Base-by-base conservation (phyloP, 2,888 invertebrate genomes). In the Atrina japonica region DNA sequence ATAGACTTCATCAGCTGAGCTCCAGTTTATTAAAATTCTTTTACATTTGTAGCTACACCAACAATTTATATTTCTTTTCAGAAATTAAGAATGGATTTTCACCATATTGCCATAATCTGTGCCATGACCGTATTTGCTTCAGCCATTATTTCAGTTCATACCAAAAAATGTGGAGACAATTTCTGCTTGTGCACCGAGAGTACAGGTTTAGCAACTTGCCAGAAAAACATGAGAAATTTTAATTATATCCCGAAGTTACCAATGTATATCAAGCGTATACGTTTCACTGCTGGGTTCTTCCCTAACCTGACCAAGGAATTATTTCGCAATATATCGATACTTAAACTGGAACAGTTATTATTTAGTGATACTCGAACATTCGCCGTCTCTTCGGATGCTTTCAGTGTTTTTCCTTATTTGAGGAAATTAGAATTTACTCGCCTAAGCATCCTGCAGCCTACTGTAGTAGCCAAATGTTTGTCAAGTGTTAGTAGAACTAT, bases 191-290 rank as follows among this genome's bases (percentile, higher is more conserved):
- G 52, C n/a, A 52, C 25, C 3, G 3, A 14, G 9, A 25, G 11
- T 1, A 11, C 2, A 3, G 23, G 43, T 21, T 18, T 18, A 3
- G 65, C 65, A 14, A 56, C n/a, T 9, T 66, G 65, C 45, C 5
- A 2, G 2, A 23, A 14, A 16, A 56, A 23, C 23, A 35, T 21
- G 3, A 56, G 14, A 14, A 11, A 56, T 35, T 23, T 66, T 0
- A 47, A 6, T 7, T 66, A 66, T 50, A 29, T 66, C 30, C 66
- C 58, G 18, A 41, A 18, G 21, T 18, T 66, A 9, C 59, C 59
- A 2, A 16, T 35, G 11, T 50, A 29, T 16, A 40, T 59, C 1
- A 35, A n/a, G 7, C 40, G n/a, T 3, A 21, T 58, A 6, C 11
- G 23, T 18, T 56, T 59, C 14, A 40, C 21, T 3, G 18, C 49